Base-by-base conservation (phyloP, 2,797 vertebrate genomes). In the Diceros bicornis region DNA sequence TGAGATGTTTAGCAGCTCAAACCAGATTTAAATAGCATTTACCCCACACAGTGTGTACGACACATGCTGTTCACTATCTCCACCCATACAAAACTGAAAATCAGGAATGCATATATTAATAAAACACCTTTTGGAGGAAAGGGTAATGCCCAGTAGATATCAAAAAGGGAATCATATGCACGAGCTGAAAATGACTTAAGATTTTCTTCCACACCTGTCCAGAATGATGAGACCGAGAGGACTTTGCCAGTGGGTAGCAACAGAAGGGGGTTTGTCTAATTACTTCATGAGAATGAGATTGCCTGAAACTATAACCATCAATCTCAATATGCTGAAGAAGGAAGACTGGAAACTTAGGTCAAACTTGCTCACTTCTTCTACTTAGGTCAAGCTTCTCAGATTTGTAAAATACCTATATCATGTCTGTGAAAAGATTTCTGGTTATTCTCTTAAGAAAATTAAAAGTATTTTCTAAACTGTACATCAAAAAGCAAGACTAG, bases 1-100 rank as follows among this genome's bases (percentile, higher is more conserved):
- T 64, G 96, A 72, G 98, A 98, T 97, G 97, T 97, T 98, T 96
- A 97, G 95, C 97, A 96, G 98, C 97, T 98, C 90, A 71, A 89
- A 94, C 88, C 52, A 84, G 97, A 98, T 98, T 98, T 97, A 98
- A 98, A 98, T 97, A 98, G 98, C 98, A 96, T 96, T 97, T 97
- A 97, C 97, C 98, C 98, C 98, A 97, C 98, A 96, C 95, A 94
- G 91, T 47, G 83, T 97, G 97, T 91, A 97, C 93, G 88, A 98
- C 64, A 75, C 89, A 98, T 89, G 98, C 98, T 98, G 98, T 97
- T 98, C 98, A 95, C 96, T 98, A 98, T 96, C 96, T 96, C 97
- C 94, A 97, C 97, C 96, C 88, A 75, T 34, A 79, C 62, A 94
- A 91, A 82, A 74, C 94, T 82, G 77, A 75, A 98, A 62, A 92